A percentile compares a stretch with the other conserved stretches of the same genome.
These are phyloP conservation scores for Tiaroga cobitis DNA, from an alignment of 2,797 vertebrate species.

Conservation along the genomic window DNA sequence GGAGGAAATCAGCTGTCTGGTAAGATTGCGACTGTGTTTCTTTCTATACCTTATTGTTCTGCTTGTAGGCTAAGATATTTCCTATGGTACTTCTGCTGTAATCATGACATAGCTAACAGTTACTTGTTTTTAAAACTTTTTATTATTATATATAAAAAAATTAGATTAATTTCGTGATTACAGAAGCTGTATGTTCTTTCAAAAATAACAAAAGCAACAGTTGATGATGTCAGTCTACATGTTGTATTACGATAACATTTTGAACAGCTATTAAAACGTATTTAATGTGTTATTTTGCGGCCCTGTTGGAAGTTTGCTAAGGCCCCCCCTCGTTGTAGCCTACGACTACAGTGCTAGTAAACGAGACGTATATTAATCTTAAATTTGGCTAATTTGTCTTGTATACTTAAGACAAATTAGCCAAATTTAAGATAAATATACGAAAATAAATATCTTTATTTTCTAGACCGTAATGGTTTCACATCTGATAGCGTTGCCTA, in stretches of 20 bases:
- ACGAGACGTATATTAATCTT: neutral
- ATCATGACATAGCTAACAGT: neutral
- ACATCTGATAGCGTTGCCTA: neutral
- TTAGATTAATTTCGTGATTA: neutral
- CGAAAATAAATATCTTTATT: no score
- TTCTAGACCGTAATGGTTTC: rapidly evolving
- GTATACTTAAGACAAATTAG: neutral
- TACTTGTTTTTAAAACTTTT: neutral
- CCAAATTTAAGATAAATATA: no score
- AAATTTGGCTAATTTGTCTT: neutral
- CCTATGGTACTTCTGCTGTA: neutral
- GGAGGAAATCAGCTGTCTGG: conserved; percentile 16
- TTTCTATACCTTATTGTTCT: neutral
- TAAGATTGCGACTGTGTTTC: conserved; percentile 9
- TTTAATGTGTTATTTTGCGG: neutral
- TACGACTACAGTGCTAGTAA: neutral
- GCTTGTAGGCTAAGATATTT: neutral
- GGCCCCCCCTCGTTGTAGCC: neutral
- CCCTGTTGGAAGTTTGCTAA: neutral
- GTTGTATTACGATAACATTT: neutral
- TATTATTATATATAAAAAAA: neutral
- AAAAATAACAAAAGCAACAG: neutral
- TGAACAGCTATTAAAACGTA: neutral
- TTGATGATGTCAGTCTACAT: neutral
- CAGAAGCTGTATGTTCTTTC: neutral